phyloP scores from a whole-genome alignment of 2,888 invertebrate genomes.

The Limnephilus rhombicus region DNA sequence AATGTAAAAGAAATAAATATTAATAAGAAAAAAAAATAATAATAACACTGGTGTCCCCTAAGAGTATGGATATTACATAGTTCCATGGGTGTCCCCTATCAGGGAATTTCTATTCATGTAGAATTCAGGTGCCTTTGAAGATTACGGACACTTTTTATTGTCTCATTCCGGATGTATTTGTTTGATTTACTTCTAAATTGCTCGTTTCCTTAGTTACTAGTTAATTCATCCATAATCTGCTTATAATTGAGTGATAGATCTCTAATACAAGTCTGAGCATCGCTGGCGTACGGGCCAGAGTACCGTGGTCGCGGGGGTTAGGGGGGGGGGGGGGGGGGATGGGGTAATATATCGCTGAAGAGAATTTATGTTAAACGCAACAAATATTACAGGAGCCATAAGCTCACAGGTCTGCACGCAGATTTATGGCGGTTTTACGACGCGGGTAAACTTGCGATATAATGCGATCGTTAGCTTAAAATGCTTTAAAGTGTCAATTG shows the following conservation, averaged over 20 bases:
- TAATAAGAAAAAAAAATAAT: no score
- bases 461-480: constrained; percentile 46
- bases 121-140: no score
- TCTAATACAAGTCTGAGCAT: background rate
- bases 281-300: background rate
- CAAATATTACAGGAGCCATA: constrained; percentile 66
- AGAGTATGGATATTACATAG: no score
- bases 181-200: no score
- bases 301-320: background rate
- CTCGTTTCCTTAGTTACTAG: no score
- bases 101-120: no score
- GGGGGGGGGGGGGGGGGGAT: constrained; percentile 45
- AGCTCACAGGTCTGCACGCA: constrained; percentile 62
- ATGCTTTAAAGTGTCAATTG: background rate
- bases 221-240: no score
- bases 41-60: no score
- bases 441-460: constrained; percentile 52
- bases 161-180: no score
- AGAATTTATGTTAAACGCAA: constrained; percentile 66
- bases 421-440: constrained; percentile 66
- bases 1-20: no score
- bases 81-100: no score
- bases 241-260: background rate
- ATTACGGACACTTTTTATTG: no score
- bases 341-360: constrained; percentile 65